Evolutionary conservation across 2,888 invertebrate species (phyloP).

Genomic region (Heliconius ethilla): DNA sequence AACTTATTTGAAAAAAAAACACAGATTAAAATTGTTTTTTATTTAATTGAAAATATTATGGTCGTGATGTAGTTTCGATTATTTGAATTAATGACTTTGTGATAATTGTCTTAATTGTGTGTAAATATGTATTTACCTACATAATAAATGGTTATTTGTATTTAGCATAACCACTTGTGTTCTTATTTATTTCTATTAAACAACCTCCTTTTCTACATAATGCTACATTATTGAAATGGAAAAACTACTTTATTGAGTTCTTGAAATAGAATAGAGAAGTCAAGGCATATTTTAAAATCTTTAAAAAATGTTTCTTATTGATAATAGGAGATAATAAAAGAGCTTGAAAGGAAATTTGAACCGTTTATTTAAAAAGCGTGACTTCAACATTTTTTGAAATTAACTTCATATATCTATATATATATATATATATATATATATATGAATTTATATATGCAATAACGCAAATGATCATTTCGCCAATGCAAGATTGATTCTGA

Average conservation of each 20-base stretch:
- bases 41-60: constrained; percentile 21
- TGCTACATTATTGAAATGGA: neutral
- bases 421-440: too few species aligned
- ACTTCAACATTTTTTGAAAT: neutral
- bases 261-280: neutral
- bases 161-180: constrained; percentile 53
- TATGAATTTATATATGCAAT: too few species aligned
- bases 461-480: too few species aligned
- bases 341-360: neutral
- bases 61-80: constrained; percentile 35
- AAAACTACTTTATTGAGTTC: neutral
- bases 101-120: constrained; percentile 72
- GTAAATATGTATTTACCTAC: constrained; percentile 64
- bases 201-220: neutral
- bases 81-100: constrained; percentile 57
- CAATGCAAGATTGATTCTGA: too few species aligned
- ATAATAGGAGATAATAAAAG: neutral
- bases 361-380: neutral
- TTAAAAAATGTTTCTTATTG: neutral
- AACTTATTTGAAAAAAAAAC: neutral
- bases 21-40: neutral
- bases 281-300: neutral
- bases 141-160: constrained; percentile 74
- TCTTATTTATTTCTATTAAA: constrained; percentile 38
- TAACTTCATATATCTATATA: too few species aligned